These are phyloP conservation scores for Lepus americanus DNA, from an alignment of 2,113 vertebrate species.

Conservation along the genomic window DNA sequence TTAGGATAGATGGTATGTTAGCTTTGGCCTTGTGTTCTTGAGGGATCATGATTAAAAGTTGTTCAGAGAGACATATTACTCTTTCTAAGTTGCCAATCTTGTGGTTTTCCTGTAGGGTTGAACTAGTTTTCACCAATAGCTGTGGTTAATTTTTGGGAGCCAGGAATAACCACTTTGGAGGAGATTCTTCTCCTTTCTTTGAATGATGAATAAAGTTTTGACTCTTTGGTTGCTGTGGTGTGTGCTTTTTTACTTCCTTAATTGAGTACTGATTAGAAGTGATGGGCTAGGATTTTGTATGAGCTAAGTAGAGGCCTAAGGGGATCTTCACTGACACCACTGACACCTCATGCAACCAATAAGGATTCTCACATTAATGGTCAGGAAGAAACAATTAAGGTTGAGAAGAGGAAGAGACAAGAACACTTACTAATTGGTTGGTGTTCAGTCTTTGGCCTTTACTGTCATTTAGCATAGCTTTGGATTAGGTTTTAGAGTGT, in stretches of 20 bases:
- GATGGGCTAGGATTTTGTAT: conserved; percentile 22
- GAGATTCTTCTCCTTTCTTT: conserved; percentile 57
- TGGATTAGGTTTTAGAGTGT: neutral
- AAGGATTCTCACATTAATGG: neutral
- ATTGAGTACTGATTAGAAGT: conserved; percentile 45
- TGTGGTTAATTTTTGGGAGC: conserved; percentile 85
- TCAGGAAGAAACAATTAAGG: neutral
- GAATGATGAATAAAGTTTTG: conserved; percentile 56
- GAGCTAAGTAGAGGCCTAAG: neutral
- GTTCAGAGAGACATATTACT: conserved; percentile 73
- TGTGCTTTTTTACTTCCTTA: conserved; percentile 60
- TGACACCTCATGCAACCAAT: neutral
- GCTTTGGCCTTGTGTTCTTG: conserved; percentile 74
- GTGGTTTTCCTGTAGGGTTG: conserved; percentile 85
- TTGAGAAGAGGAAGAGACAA: neutral
- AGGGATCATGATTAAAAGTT: conserved; percentile 75
- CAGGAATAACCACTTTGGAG: conserved; percentile 65
- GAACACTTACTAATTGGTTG: neutral
- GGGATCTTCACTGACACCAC: neutral
- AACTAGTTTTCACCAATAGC: conserved; percentile 80
- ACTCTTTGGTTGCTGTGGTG: conserved; percentile 55
- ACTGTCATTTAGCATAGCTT: neutral
- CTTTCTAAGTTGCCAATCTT: conserved; percentile 80
- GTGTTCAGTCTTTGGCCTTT: neutral
- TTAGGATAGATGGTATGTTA: conserved; percentile 75